Evolutionary conservation across 2,888 invertebrate genomes (phyloP), one percentile per base, ranked within the genome.

Genomic region (Strigamia crassipes): DNA sequence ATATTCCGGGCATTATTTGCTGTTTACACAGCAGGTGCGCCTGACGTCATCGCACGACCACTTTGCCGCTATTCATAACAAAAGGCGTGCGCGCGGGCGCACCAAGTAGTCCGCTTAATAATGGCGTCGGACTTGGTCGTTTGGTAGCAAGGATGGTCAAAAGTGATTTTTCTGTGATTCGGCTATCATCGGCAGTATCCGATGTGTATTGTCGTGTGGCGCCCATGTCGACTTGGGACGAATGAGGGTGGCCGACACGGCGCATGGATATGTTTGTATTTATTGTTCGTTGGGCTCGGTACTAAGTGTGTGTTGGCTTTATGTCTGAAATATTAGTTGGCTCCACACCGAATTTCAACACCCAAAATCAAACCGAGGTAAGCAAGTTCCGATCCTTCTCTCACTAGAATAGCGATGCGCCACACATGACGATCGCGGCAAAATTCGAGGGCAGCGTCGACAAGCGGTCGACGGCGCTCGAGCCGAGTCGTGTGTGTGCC

Each of bases 11-110:
- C 73, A 27, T 73, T 73, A 73, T 73, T 73, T 73, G 73, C 31
- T 73, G 73, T 73, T 73, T 73, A 73, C 73, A 73, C 73, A 73
- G 73, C 73, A 73, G 73, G 73, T 73, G 73, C 73, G 73, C 21
- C 27, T 73, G 73, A 73, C 73, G 73, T 73, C 73, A 73, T 73
- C 31, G 73, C 27, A 6, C 13, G 73, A 73, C 73, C 73, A 21
- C 73, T n/a, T 23, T 21, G 21, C 73, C 15, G n/a, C 73, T 21
- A 18, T 73, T 73, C 73, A 73, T 73, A 73, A 73, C 73, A 73
- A 73, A 73, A 21, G 18, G 23, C 73, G 2, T 73, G 73, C 73
- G 73, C 73, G 51, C 13, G 13, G 8, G 15, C n/a, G 21, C 23
- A 18, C 21, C 23, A 73, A 73, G 73, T 73, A 73, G 73, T 73